Percentiles rank a stretch among this genome's conserved stretches.
These are phyloP conservation scores for Myiopsitta monachus DNA, from an alignment of 2,113 vertebrate genomes.

Conservation along the genomic window DNA sequence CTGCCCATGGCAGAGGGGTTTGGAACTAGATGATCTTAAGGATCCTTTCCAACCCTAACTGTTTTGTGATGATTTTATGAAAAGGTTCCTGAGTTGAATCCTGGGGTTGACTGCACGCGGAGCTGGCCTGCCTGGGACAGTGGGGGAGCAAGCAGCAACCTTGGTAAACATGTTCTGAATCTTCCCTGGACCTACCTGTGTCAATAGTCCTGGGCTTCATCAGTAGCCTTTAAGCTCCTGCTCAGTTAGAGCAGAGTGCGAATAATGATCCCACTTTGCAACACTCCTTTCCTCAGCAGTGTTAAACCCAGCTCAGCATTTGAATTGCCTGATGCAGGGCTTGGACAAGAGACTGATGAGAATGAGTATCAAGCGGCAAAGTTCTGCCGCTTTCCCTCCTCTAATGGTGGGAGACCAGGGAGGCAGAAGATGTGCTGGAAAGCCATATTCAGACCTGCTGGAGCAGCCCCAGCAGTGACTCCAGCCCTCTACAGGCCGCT, in stretches of 20 bases:
- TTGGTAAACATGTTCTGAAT: not conserved
- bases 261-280: not conserved
- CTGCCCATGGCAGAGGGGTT: not conserved
- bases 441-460: not conserved
- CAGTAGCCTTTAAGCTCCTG: not conserved
- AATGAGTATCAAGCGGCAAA: not conserved
- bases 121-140: not conserved
- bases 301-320: not conserved
- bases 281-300: not conserved
- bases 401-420: not conserved
- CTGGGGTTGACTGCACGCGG: rapidly evolving
- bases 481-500: not conserved
- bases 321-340: not conserved
- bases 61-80: not conserved
- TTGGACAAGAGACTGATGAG: not conserved
- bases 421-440: not conserved
- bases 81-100: not conserved
- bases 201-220: not conserved
- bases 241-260: not conserved
- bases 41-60: not conserved
- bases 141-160: not conserved
- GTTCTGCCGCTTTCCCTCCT: not conserved
- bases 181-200: not conserved
- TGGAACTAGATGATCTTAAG: not conserved
- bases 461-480: not conserved